Percentiles rank a stretch among this genome's conserved stretches.
These are phyloP conservation scores for Boulengeromyrus knoepffleri DNA, from an alignment of 2,113 vertebrate genomes.

Conservation along the genomic window DNA sequence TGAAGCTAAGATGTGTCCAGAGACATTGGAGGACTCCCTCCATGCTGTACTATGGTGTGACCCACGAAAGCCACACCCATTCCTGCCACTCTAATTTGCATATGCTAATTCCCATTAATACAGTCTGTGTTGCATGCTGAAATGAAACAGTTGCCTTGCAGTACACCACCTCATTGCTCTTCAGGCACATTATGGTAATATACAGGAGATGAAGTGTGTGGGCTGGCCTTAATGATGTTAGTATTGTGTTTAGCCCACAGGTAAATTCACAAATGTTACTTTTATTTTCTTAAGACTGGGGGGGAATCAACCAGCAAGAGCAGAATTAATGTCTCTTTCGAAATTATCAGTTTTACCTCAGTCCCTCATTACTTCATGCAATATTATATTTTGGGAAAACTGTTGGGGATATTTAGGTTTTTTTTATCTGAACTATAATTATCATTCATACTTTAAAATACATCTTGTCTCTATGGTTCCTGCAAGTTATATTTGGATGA, in stretches of 20 bases:
- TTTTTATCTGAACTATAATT: not conserved
- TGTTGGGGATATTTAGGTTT: not conserved
- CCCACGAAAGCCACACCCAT: not conserved
- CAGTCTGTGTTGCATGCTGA: slow-evolving; percentile 31
- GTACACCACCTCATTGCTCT: slow-evolving; percentile 19
- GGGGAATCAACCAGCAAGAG: not conserved
- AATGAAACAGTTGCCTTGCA: slow-evolving; percentile 32
- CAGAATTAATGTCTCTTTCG: not conserved
- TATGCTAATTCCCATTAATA: slow-evolving; percentile 32
- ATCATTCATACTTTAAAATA: not conserved
- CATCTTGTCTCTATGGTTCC: not conserved
- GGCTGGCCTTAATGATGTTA: not conserved
- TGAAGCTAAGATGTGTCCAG: not conserved
- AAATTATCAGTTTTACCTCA: not conserved
- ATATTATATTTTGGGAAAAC: not conserved
- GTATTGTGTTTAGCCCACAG: not conserved
- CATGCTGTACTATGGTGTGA: not conserved
- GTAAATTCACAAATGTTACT: not conserved
- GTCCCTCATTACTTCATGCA: not conserved
- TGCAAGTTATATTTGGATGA: not conserved
- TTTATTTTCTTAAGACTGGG: slow-evolving; percentile 1
- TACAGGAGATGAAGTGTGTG: slow-evolving; percentile 16
- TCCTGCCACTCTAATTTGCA: slow-evolving; percentile 29
- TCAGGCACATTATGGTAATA: slow-evolving; percentile 13
- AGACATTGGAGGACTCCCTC: not conserved